These are phyloP conservation scores for Sceliomorpha sp. DNA, from an alignment of 2,888 invertebrate species.

Conservation along the genomic window DNA sequence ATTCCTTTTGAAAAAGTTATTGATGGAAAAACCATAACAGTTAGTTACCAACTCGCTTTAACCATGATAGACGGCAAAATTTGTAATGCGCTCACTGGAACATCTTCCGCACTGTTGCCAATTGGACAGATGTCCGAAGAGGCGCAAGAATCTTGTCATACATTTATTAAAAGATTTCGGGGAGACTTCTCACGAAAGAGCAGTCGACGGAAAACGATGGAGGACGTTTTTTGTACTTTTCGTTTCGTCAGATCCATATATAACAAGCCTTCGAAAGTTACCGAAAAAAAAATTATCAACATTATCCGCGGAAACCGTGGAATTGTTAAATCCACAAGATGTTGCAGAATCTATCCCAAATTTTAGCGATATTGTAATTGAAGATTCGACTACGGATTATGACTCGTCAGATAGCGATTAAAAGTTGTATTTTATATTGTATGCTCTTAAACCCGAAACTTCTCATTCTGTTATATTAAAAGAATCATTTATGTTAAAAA, in stretches of 20 bases:
- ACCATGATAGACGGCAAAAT: too few species aligned
- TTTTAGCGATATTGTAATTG: too few species aligned
- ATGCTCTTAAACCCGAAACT: too few species aligned
- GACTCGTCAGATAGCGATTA: slow-evolving; percentile 13
- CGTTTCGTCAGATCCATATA: slow-evolving; percentile 18
- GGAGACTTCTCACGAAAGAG: slow-evolving; percentile 15
- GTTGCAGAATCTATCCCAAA: too few species aligned
- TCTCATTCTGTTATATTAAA: slow-evolving; percentile 9
- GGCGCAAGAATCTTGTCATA: slow-evolving; percentile 17
- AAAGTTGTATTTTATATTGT: slow-evolving; percentile 7
- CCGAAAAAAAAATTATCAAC: slow-evolving; percentile 19
- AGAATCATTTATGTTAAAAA: slow-evolving; percentile 8
- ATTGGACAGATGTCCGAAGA: too few species aligned
- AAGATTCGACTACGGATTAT: too few species aligned
- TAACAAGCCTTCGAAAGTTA: slow-evolving; percentile 16
- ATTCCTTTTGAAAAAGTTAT: too few species aligned
- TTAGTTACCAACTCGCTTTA: too few species aligned
- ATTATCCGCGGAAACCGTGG: slow-evolving; percentile 14
- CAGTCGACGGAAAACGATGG: slow-evolving; percentile 16
- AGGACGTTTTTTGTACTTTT: slow-evolving; percentile 21
- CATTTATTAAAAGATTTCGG: slow-evolving; percentile 12
- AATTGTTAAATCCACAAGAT: slow-evolving; percentile 22
- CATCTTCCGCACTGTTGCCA: too few species aligned
- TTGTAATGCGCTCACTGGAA: too few species aligned
- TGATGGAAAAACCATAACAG: too few species aligned